A percentile compares a stretch with the other conserved stretches of the same genome.
phyloP scores from a whole-genome alignment of 2,113 vertebrate genomes.

The Orycteropus afer region DNA sequence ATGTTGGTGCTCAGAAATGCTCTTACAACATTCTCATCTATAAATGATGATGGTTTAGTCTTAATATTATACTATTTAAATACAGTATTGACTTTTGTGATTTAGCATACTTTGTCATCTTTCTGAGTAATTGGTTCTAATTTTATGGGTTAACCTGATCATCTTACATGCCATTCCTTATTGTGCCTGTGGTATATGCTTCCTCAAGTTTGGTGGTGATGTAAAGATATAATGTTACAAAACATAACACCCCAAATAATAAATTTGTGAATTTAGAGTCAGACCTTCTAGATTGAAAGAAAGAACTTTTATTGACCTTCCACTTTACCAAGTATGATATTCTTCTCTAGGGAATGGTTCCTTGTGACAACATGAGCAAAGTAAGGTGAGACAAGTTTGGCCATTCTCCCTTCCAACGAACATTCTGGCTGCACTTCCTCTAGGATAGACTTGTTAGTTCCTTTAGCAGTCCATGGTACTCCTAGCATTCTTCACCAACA shows the following conservation, averaged over 20 bases:
- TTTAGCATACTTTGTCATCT: background rate
- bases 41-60: background rate
- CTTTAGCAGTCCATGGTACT: no score
- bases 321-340: no score
- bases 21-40: background rate
- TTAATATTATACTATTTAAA: background rate
- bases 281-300: background rate
- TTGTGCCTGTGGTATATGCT: background rate
- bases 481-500: no score
- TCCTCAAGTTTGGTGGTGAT: no score
- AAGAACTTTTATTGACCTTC: background rate
- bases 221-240: background rate
- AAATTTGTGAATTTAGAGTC: background rate
- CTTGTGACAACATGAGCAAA: no score
- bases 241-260: no score
- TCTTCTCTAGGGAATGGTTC: no score
- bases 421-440: no score
- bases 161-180: background rate
- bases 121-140: background rate
- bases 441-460: no score
- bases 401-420: no score
- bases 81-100: background rate
- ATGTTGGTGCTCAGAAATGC: background rate
- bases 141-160: background rate
- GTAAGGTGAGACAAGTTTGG: no score